Percentiles rank a stretch among this genome's conserved stretches.
Evolutionary conservation across 1,140 invertebrate genomes (phyloP).

Genomic region (Bombus breviceps): DNA sequence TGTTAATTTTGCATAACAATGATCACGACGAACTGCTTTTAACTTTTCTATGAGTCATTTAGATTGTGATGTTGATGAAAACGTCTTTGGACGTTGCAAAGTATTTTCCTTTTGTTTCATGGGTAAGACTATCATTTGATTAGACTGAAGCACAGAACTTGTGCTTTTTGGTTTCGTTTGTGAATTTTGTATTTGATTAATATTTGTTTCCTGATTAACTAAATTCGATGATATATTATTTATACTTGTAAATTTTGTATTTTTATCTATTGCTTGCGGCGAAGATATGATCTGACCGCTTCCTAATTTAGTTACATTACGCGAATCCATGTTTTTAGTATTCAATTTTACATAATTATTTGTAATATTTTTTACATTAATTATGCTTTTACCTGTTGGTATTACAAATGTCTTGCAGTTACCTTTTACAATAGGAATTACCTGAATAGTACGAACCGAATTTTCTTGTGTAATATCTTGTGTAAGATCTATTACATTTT

Average conservation of each 20-base stretch:
- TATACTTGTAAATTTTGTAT: constrained; percentile 1
- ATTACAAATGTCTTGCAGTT: constrained; percentile 40
- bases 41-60: constrained; percentile 43
- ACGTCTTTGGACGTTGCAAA: background rate
- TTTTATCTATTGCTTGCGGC: background rate
- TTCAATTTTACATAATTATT: constrained; percentile 63
- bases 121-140: background rate
- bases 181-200: background rate
- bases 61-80: background rate
- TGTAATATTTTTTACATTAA: constrained; percentile 62
- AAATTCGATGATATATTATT: constrained; percentile 29
- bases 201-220: constrained; percentile 2
- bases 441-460: background rate
- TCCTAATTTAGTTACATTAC: background rate
- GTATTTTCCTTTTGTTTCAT: background rate
- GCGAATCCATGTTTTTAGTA: background rate
- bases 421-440: constrained; percentile 28
- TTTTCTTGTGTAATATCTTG: constrained; percentile 21
- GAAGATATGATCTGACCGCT: background rate
- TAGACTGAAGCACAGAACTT: background rate
- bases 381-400: constrained; percentile 41
- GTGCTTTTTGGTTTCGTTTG: constrained; percentile 5
- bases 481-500: constrained; percentile 57
- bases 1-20: constrained; percentile 37
- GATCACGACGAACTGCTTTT: constrained; percentile 20